Conservation (phyloP, 2,113 vertebrate genomes). For the Tachysurus fulvidraco region DNA sequence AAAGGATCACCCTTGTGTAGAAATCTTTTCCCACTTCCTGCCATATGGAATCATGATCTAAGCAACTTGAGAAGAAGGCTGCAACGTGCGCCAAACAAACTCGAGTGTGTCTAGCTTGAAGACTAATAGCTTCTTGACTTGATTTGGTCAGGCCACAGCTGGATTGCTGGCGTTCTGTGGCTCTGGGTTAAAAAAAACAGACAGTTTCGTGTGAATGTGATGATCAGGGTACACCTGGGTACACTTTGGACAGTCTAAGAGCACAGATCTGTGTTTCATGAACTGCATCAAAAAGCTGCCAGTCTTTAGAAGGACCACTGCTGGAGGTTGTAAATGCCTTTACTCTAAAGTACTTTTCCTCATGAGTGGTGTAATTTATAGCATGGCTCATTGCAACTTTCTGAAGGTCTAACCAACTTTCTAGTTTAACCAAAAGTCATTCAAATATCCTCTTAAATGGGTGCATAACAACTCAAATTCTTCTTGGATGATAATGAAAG, state of each 20-base stretch:
- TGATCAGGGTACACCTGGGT: background rate
- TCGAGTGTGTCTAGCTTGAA: constrained; percentile 7
- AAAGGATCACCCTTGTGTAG: constrained; percentile 41
- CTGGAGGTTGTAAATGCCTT: background rate
- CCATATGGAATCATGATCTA: constrained; percentile 55
- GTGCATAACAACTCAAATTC: constrained; percentile 6
- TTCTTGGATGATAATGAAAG: background rate
- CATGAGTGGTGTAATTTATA: background rate
- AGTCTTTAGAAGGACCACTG: background rate
- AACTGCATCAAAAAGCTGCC: background rate
- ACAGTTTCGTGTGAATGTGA: background rate
- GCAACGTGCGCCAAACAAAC: constrained; percentile 21
- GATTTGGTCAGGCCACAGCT: background rate
- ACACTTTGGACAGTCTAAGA: constrained; percentile 6
- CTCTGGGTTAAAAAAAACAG: background rate
- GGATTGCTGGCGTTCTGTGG: background rate
- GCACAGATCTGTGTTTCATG: background rate
- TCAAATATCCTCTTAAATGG: background rate
- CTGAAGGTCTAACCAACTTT: background rate
- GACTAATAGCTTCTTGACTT: constrained; percentile 1
- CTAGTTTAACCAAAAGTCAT: background rate
- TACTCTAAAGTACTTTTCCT: background rate
- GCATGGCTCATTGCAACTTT: background rate
- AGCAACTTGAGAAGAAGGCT: constrained; percentile 37
- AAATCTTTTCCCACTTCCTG: constrained; percentile 55